Evolutionary conservation across 2,797 vertebrate species (phyloP), one percentile per base, ranked within the genome.

Genomic region (Takifugu rubripes): DNA sequence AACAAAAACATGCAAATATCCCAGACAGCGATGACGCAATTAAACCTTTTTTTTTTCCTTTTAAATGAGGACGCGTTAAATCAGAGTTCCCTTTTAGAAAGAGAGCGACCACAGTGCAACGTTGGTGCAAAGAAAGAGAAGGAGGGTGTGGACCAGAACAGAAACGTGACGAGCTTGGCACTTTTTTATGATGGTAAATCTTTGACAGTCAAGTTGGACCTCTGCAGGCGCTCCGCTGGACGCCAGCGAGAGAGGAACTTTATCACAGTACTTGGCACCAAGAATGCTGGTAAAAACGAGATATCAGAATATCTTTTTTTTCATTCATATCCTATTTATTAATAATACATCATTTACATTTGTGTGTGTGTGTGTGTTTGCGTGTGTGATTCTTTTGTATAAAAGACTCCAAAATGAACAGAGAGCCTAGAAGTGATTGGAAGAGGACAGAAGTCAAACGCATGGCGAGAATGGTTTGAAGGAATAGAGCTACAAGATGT

Each of bases 281-380:
- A 91, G 89, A 92, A 92, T 92, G 91, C 91, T 92, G 91, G 91
- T 92, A 91, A 91, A 92, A 92, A 92, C 81, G 84, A 92, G 87
- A 92, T 91, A 91, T 90, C 90, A 89, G 88, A 91, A 90, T 90
- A 88, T 90, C 85, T 82, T 84, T 86, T 84, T 86, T 87, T 88
- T 86, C 86, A 88, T 89, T 91, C 88, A 90, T 90, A 86, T 90
- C 84, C 83, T 87, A 88, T 89, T 86, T 87, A 86, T 88, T 80
- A 88, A 87, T 90, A 89, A 89, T 88, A 89, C 88, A 86, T 88
- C 65, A 90, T 87, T 86, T 90, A 90, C 88, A 90, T 75, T 77
- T 90, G 36, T 40, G 36, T 40, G 36, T 40, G 31, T 33, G 36
- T 40, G 36, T 40, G 36, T 40, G 36, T 40, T 36, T 14, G 4